Conservation (phyloP, 2,888 invertebrate genomes). For the Melipona bicolor region DNA sequence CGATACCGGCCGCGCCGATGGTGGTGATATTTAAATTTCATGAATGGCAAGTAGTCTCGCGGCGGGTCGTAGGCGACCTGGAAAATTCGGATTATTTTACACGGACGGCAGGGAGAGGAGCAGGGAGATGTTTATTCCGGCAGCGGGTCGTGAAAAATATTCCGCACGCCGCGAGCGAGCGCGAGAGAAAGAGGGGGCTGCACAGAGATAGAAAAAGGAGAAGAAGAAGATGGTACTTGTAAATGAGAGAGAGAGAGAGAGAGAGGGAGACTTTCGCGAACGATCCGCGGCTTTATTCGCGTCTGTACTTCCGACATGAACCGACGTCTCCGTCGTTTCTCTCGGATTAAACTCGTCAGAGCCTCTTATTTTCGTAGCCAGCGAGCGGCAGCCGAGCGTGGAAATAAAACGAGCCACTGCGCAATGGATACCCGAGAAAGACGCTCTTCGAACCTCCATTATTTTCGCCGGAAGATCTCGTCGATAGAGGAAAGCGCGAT, state of each 20-base stretch:
- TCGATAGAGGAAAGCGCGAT: slow-evolving; percentile 2
- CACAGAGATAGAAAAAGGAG: not conserved
- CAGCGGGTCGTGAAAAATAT: slow-evolving; percentile 7
- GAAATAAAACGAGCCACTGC: slow-evolving; percentile 48
- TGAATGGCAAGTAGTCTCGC: not conserved
- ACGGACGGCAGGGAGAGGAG: not conserved
- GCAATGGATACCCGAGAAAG: slow-evolving; percentile 38
- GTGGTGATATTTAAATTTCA: slow-evolving; percentile 4
- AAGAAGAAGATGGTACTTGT: not conserved
- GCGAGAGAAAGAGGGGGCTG: not conserved
- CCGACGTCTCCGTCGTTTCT: slow-evolving; percentile 1
- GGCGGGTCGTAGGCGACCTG: not conserved
- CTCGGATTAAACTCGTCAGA: slow-evolving; percentile 47
- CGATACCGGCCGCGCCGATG: not conserved
- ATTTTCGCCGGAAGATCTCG: slow-evolving; percentile 35
- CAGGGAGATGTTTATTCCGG: not conserved
- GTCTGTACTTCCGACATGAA: not conserved
- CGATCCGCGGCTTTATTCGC: slow-evolving; percentile 17
- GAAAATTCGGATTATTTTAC: slow-evolving; percentile 31
- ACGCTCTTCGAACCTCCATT: slow-evolving; percentile 30
- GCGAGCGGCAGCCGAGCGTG: slow-evolving; percentile 8
- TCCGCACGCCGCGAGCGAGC: not conserved
- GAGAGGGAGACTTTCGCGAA: not conserved
- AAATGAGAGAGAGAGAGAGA: not conserved
- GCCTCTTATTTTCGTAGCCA: slow-evolving; percentile 2